A percentile compares a stretch with the other conserved stretches of the same genome.
Conservation (phyloP, 2,113 vertebrate genomes). For the Trochalopteron elliotii region DNA sequence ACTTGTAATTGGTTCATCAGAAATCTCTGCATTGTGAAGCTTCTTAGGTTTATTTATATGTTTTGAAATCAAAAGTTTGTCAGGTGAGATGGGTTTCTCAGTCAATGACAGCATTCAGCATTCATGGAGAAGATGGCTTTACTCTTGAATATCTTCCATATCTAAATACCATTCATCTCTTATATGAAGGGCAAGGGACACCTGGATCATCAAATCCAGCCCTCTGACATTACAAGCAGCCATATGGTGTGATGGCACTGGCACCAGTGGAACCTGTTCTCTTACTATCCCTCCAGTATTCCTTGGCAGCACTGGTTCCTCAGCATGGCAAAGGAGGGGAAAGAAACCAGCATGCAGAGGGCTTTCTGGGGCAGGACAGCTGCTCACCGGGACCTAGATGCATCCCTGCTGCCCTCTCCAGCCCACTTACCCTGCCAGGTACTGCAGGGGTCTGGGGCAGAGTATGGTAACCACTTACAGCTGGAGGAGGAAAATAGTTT, state of each 20-base stretch:
- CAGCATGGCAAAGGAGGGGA: neutral
- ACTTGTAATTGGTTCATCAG: neutral
- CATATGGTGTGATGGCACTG: neutral
- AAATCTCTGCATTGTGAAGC: neutral
- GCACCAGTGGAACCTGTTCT: neutral
- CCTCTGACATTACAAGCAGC: neutral
- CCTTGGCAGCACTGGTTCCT: neutral
- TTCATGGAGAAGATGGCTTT: neutral
- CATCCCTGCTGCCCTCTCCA: neutral
- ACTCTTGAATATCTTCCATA: neutral
- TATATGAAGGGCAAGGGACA: neutral
- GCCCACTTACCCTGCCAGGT: neutral
- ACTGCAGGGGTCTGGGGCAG: neutral
- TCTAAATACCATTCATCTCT: neutral
- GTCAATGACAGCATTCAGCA: neutral
- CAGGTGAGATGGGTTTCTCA: neutral
- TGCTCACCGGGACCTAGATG: neutral
- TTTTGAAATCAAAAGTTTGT: neutral
- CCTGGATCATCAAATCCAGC: neutral
- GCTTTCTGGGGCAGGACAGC: neutral
- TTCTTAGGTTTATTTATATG: neutral
- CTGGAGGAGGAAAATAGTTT: neutral
- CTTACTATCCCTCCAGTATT: neutral
- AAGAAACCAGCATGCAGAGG: neutral
- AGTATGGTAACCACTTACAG: neutral